A percentile compares a stretch with the other conserved stretches of the same genome.
These are phyloP conservation scores for Ophraella communa DNA, from an alignment of 2,888 invertebrate genomes.

Conservation along the genomic window DNA sequence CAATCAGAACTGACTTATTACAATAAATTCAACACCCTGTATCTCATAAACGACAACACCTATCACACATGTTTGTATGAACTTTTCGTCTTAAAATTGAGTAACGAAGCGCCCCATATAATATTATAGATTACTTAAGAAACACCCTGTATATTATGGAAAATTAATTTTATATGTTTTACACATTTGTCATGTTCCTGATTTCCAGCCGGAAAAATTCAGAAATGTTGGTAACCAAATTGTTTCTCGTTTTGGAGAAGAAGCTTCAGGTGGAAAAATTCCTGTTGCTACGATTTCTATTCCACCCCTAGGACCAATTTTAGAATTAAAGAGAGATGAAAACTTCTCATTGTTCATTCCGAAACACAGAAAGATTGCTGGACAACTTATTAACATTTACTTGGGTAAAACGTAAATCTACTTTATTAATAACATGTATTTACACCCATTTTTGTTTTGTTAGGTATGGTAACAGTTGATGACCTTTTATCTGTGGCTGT, in stretches of 20 bases:
- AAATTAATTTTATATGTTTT: background rate
- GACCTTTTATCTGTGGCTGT: conserved; percentile 75
- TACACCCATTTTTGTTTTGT: background rate
- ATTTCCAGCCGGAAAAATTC: conserved; percentile 63
- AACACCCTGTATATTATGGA: no score
- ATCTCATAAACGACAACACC: no score
- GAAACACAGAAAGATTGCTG: conserved; percentile 73
- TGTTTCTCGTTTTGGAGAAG: conserved; percentile 66
- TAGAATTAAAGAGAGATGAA: conserved; percentile 66
- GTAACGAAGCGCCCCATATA: no score
- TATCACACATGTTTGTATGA: no score
- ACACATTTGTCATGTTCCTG: background rate
- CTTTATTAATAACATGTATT: background rate
- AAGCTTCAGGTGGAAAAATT: conserved; percentile 63
- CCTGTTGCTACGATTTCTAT: conserved; percentile 62
- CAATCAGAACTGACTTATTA: no score
- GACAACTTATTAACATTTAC: conserved; percentile 72
- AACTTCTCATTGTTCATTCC: conserved; percentile 80
- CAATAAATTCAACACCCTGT: no score
- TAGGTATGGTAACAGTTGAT: conserved; percentile 64
- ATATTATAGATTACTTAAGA: no score
- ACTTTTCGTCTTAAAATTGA: no score
- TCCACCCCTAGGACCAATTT: conserved; percentile 66
- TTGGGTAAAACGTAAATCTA: conserved; percentile 63
- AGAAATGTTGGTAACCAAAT: conserved; percentile 66